phyloP scores from a whole-genome alignment of 2,888 invertebrate genomes.

The Tuta absoluta region DNA sequence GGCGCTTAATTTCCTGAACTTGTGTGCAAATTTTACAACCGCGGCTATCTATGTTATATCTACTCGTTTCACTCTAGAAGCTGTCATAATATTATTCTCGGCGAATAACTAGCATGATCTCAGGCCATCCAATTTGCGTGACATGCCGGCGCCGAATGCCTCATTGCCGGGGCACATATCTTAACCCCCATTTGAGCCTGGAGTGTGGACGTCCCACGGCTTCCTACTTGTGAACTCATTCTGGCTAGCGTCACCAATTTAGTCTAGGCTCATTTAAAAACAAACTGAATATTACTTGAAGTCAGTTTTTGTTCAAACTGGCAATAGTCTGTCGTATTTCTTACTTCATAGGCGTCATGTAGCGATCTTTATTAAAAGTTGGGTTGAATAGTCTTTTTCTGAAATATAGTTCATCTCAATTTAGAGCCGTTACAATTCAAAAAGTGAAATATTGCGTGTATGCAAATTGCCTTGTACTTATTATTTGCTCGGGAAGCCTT shows the following conservation, averaged over 20 bases:
- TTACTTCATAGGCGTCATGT: no score
- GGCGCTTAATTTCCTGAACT: background rate
- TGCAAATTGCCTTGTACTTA: slow-evolving; percentile 14
- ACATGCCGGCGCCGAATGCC: slow-evolving; percentile 60
- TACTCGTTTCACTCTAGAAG: background rate
- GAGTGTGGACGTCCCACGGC: slow-evolving; percentile 67
- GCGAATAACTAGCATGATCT: slow-evolving; percentile 35
- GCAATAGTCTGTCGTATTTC: no score
- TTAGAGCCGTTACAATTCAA: background rate
- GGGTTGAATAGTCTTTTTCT: background rate
- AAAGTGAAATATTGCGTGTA: background rate
- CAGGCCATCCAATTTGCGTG: slow-evolving; percentile 59
- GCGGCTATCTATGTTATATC: background rate
- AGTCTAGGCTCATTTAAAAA: slow-evolving; percentile 40
- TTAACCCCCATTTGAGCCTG: slow-evolving; percentile 73
- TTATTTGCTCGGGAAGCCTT: slow-evolving; percentile 42
- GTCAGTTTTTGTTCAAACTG: no score
- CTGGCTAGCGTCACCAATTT: slow-evolving; percentile 51
- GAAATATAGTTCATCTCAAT: background rate
- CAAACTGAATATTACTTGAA: background rate
- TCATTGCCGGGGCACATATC: slow-evolving; percentile 71
- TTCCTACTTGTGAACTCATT: slow-evolving; percentile 57
- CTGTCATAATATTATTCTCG: slow-evolving; percentile 17
- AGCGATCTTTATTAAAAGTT: no score
- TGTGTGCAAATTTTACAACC: background rate